phyloP scores from a whole-genome alignment of 2,113 vertebrate genomes.

The Chaetura pelagica region DNA sequence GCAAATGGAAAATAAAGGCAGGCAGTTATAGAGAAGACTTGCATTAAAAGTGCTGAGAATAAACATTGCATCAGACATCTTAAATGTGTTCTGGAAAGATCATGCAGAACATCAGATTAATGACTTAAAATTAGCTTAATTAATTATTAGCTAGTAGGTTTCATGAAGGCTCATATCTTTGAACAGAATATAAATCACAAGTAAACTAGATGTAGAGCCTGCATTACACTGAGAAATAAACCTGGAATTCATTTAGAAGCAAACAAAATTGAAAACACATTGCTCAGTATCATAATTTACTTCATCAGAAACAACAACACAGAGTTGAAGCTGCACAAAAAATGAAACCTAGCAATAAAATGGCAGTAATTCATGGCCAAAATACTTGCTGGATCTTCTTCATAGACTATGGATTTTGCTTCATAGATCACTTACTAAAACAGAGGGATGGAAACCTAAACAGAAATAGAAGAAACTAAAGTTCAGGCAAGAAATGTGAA shows the following conservation, averaged over 20 bases:
- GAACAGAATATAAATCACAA: conserved; percentile 48
- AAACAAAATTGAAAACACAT: neutral
- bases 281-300: neutral
- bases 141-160: conserved; percentile 61
- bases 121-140: conserved; percentile 51
- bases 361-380: neutral
- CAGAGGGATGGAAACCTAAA: neutral
- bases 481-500: neutral
- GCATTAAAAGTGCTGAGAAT: conserved; percentile 21
- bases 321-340: neutral
- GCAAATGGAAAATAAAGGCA: conserved; percentile 43
- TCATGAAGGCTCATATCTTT: conserved; percentile 14
- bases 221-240: conserved; percentile 15
- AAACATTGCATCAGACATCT: conserved; percentile 47
- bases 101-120: conserved; percentile 51
- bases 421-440: neutral
- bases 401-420: neutral
- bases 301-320: neutral
- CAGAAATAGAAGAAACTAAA: neutral
- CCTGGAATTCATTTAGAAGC: neutral
- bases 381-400: neutral
- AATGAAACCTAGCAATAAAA: neutral
- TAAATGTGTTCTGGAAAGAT: conserved; percentile 51
- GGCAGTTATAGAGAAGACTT: neutral
- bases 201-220: conserved; percentile 24